These are phyloP conservation scores for Pyrochroa serraticornis DNA, from an alignment of 2,888 invertebrate species.

Conservation along the genomic window DNA sequence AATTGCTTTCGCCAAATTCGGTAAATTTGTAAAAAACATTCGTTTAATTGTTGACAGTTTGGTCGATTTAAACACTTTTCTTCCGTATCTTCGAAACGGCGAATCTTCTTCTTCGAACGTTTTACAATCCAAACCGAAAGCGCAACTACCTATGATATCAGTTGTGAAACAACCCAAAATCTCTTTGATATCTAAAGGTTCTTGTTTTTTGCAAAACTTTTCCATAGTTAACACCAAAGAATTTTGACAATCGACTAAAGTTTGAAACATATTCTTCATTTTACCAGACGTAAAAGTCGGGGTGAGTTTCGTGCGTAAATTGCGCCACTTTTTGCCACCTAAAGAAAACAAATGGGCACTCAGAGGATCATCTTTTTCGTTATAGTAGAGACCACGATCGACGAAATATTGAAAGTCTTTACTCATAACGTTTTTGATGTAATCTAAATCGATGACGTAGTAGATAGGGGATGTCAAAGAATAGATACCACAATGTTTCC, in stretches of 20 bases:
- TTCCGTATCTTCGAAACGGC: slow-evolving; percentile 51
- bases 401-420: slow-evolving; percentile 66
- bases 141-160: slow-evolving; percentile 53
- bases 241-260: slow-evolving; percentile 56
- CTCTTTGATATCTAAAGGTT: slow-evolving; percentile 25
- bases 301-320: slow-evolving; percentile 64
- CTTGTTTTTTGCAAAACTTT: not conserved
- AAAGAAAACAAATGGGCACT: slow-evolving; percentile 63
- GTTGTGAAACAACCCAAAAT: slow-evolving; percentile 21
- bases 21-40: not conserved
- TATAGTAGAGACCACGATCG: slow-evolving; percentile 64
- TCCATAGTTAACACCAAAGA: slow-evolving; percentile 24
- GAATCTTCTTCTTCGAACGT: slow-evolving; percentile 61
- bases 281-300: slow-evolving; percentile 69
- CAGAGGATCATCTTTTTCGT: slow-evolving; percentile 63
- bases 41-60: not conserved
- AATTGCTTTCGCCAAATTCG: not conserved
- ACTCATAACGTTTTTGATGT: slow-evolving; percentile 57
- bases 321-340: slow-evolving; percentile 65
- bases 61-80: slow-evolving; percentile 18
- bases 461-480: slow-evolving; percentile 21
- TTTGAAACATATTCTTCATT: slow-evolving; percentile 66
- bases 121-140: slow-evolving; percentile 66
- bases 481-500: slow-evolving; percentile 20
- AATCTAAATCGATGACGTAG: slow-evolving; percentile 29